Evolutionary conservation across 2,888 invertebrate genomes (phyloP).

Genomic region (Ormia ochracea): DNA sequence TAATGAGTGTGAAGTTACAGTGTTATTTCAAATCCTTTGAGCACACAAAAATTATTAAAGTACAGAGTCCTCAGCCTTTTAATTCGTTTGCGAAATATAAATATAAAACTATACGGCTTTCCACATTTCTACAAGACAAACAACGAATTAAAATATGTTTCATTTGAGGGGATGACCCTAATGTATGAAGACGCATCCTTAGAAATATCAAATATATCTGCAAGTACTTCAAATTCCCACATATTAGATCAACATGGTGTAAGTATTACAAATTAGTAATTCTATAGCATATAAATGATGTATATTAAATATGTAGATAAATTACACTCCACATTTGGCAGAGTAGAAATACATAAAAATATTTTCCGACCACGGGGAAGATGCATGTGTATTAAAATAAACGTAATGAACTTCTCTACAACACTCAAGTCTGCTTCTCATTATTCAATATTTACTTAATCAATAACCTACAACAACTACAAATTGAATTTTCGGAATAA

Average conservation of each 20-base stretch:
- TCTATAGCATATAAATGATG: too few species aligned
- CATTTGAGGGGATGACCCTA: too few species aligned
- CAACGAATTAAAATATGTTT: too few species aligned
- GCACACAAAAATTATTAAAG: too few species aligned
- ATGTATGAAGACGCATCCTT: not conserved
- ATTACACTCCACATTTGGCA: not conserved
- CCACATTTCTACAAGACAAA: too few species aligned
- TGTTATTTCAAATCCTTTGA: too few species aligned
- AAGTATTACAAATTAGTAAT: not conserved
- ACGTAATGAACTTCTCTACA: not conserved
- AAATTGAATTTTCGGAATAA: not conserved
- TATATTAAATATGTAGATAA: not conserved
- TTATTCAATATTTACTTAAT: constrained; percentile 5
- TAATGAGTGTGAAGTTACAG: too few species aligned
- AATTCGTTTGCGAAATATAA: too few species aligned
- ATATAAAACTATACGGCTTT: too few species aligned
- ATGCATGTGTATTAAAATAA: not conserved
- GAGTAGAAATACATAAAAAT: not conserved
- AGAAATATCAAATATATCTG: not conserved
- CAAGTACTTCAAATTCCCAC: constrained; percentile 42
- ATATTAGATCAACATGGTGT: constrained; percentile 3
- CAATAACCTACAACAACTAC: not conserved
- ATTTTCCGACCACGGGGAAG: not conserved
- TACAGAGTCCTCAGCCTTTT: too few species aligned
- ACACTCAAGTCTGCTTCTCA: not conserved